These are phyloP conservation scores for Nemapogon koenigi DNA, from an alignment of 2,888 invertebrate species.

Conservation along the genomic window DNA sequence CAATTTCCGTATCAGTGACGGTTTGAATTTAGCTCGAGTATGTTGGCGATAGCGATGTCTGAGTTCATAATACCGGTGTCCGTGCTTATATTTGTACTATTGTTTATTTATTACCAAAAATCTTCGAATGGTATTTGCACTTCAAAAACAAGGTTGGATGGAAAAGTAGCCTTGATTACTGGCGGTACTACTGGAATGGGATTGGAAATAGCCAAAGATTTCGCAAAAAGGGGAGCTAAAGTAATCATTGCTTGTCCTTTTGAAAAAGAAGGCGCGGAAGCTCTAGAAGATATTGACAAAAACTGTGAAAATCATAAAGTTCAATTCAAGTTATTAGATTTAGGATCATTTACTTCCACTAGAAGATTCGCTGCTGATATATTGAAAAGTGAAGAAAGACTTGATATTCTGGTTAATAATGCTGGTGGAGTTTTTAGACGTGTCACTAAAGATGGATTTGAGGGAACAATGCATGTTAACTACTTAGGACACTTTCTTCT, in stretches of 20 bases:
- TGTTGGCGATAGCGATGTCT: no score
- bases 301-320: slow-evolving; percentile 73
- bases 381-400: slow-evolving; percentile 69
- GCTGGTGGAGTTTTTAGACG: slow-evolving; percentile 76
- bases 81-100: no score
- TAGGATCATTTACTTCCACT: slow-evolving; percentile 76
- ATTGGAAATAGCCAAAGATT: slow-evolving; percentile 40
- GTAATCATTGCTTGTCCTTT: slow-evolving; percentile 51
- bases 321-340: slow-evolving; percentile 73
- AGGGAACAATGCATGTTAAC: slow-evolving; percentile 90
- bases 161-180: slow-evolving; percentile 42
- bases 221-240: slow-evolving; percentile 43
- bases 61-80: no score
- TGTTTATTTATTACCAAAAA: slow-evolving; percentile 33
- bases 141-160: slow-evolving; percentile 40
- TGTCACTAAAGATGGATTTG: slow-evolving; percentile 81
- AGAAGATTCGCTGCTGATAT: slow-evolving; percentile 83
- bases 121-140: slow-evolving; percentile 45
- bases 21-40: no score
- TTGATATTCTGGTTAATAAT: slow-evolving; percentile 89
- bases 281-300: slow-evolving; percentile 67
- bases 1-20: no score
- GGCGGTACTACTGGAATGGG: slow-evolving; percentile 53
- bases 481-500: slow-evolving; percentile 92
- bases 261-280: slow-evolving; percentile 35